phyloP scores from a whole-genome alignment of 2,888 invertebrate genomes.

The Pilophorus perplexus region DNA sequence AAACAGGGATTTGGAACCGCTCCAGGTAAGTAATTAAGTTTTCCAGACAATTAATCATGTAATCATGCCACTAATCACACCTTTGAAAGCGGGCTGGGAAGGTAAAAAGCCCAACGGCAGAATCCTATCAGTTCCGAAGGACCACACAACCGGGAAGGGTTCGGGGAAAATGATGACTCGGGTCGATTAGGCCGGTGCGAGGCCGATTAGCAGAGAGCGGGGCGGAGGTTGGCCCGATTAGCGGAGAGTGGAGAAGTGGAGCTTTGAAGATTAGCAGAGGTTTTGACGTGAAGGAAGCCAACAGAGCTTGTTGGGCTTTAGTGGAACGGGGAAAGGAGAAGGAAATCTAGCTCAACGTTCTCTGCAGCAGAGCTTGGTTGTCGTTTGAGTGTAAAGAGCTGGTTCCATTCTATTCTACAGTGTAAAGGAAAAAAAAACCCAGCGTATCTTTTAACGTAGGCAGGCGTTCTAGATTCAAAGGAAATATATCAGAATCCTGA shows the following conservation, averaged over 20 bases:
- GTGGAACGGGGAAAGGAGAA: too few species aligned
- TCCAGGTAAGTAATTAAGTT: constrained; percentile 39
- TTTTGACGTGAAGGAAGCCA: background rate
- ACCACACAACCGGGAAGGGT: too few species aligned
- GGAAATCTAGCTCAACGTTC: too few species aligned
- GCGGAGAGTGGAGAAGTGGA: background rate
- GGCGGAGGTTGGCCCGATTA: background rate
- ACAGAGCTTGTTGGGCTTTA: too few species aligned
- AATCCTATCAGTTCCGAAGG: background rate
- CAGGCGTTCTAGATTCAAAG: too few species aligned
- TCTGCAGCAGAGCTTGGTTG: too few species aligned
- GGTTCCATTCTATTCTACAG: too few species aligned
- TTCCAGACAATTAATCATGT: constrained; percentile 37
- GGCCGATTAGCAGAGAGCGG: background rate
- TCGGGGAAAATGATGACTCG: constrained; percentile 20
- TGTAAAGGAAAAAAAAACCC: too few species aligned
- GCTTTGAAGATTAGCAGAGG: background rate
- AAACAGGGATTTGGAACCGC: constrained; percentile 30
- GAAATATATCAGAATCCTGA: too few species aligned
- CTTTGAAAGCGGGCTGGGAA: too few species aligned
- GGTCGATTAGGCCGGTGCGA: constrained; percentile 22
- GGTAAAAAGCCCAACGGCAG: constrained; percentile 15
- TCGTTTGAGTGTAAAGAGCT: too few species aligned
- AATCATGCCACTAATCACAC: constrained; percentile 35
- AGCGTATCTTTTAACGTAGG: too few species aligned